Base-by-base conservation (phyloP, 2,797 vertebrate species). In the Lateolabrax maculatus region DNA sequence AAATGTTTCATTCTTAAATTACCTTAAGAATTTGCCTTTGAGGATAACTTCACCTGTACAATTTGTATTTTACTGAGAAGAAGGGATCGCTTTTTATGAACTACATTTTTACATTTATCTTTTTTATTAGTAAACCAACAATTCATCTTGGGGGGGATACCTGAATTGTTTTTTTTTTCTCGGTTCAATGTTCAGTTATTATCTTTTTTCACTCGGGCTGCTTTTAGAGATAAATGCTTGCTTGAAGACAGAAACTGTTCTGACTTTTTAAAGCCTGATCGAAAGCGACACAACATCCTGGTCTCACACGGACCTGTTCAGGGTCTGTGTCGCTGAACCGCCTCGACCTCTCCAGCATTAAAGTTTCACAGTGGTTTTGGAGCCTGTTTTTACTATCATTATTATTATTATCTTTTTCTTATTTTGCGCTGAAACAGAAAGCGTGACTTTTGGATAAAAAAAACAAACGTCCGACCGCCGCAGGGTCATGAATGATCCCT, bases 191-290 rank as follows among this genome's bases (percentile, higher is more conserved):
- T 19, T 43, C 0, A 51, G n/a, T 71, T 43, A 4, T 31, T 44
- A 5, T 34, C 1, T n/a, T n/a, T n/a, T n/a, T 71, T 39, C 19
- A 27, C 3, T 64, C 23, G 0, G 9, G 18, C 31, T 52, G 19
- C 25, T 70, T 63, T 63, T 2, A 64, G 12, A 65, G 66, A 61
- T 10, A 41, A 64, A 64, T 46, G 10, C 65, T 71, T 61, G 9
- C 34, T 18, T 23, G 3, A 43, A 16, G 34, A 43, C 7, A 63
- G 43, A 56, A 72, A 71, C 44, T 10, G 39, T 5, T 0, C 48
- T 31, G 9, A 27, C 36, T 57, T 51, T 51, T 69, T 12, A 34
- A 64, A 56, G 13, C 9, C 2, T 1, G 29, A 69, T 41, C 51
- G 15, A 64, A 63, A 37, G 7, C 18, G 36, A 51, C 65, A 46